Evolutionary conservation across 2,113 vertebrate species (phyloP), one percentile per base, ranked within the genome.

Genomic region (Thunnus maccoyii): DNA sequence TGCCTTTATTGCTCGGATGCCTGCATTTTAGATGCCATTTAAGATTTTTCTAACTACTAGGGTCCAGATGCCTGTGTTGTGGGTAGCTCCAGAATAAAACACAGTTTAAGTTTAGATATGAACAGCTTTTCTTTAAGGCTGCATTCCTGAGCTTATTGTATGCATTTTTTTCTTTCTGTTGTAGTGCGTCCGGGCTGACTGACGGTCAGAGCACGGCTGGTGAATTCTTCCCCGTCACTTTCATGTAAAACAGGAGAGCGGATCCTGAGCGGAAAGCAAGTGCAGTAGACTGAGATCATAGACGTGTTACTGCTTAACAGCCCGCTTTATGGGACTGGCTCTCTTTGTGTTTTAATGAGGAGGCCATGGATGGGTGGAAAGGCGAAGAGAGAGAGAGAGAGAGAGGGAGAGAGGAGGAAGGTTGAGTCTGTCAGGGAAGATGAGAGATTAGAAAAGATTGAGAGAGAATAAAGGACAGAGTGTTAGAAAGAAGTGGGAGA

Each of bases 321-420:
- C 67, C 70, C 79, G 22, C 80, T 90, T 91, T 84, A 89, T 86
- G 80, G 72, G 66, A 77, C 63, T 50, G 76, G 82, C 76, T 86
- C 56, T 78, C 78, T 85, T 87, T 90, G 80, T 84, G 84, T 80
- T 91, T 90, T 91, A 92, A 92, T 88, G 89, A 92, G 86, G 76
- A 78, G 82, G 78, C 78, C 56, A 75, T 56, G 78, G 62, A 76
- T 78, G 73, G 83, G 58, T 76, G 70, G 70, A 73, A 78, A 76
- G 72, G 36, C 14, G 2, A 67, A 25, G 60, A 46, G 68, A 36
- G 5, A 67, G 61, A 65, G 65, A 17, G 30, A 20, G 22, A 51
- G 22, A 41, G 36, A 41, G 51, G 27, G n/a, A 51, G 44, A 44
- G 41, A 30, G 44, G 32, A 44, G 30, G 50, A 36, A 18, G 47